A percentile compares a stretch with the other conserved stretches of the same genome.
Conservation (phyloP, 2,113 vertebrate species). For the Megaceryle torquata region DNA sequence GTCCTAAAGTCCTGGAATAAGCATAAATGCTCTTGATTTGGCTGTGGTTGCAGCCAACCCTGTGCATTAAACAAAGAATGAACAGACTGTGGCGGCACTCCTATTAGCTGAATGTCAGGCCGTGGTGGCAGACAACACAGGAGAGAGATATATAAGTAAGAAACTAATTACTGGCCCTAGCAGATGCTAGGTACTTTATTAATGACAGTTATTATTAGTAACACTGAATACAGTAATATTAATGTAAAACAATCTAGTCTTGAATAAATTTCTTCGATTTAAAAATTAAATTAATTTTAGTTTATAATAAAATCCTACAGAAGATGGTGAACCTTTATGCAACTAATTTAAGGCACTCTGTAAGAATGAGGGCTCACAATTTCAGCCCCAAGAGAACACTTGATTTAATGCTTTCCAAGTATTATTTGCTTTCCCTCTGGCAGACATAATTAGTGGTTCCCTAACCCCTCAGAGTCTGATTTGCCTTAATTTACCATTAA, state of each 20-base stretch:
- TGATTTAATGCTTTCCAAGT: constrained; percentile 32
- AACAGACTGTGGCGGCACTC: constrained; percentile 2
- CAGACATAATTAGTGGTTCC: neutral
- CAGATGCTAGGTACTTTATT: neutral
- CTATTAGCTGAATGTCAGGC: neutral
- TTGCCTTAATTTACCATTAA: constrained; percentile 6
- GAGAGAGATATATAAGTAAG: neutral
- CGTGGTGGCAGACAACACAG: neutral
- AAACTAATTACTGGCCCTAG: neutral
- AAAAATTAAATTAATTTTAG: neutral
- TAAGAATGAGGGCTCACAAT: neutral
- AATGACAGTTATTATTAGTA: neutral
- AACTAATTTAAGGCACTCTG: neutral
- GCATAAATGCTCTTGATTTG: neutral
- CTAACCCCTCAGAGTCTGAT: neutral
- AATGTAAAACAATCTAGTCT: neutral
- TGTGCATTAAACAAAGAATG: neutral
- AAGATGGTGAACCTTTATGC: neutral
- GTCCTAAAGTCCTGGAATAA: neutral
- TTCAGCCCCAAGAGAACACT: neutral
- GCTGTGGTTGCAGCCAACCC: neutral
- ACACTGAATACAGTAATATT: neutral
- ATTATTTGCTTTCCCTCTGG: constrained; percentile 35
- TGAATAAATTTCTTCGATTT: neutral
- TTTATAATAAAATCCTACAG: neutral